Evolutionary conservation across 2,888 invertebrate genomes (phyloP), one percentile per base, ranked within the genome.

Genomic region (Doris montereyensis): DNA sequence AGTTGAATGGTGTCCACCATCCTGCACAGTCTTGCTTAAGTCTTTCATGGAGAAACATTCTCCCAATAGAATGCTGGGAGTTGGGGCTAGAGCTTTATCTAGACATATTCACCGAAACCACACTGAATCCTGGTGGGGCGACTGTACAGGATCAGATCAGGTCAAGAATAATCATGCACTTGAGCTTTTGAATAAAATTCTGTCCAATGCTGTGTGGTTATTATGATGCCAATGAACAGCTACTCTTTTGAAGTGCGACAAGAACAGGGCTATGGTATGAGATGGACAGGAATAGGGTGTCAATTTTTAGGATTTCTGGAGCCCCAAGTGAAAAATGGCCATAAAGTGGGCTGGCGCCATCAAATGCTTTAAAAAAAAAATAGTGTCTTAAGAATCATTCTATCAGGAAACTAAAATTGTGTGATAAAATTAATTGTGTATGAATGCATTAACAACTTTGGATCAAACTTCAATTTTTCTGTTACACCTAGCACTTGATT

Each of bases 221-320:
- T 91, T 81, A 86, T 87, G 85, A 76, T 91, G 68, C 89, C 89
- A 0, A 90, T 90, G 85, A 84, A 88, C 86, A 62, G 74, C 0
- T 78, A 71, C 62, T 77, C 77, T 30, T 73, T 80, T 77, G 80
- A 80, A 28, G 77, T 73, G 5, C 62, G 80, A 32, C 77, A 80
- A 17, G 73, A 76, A 78, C 73, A 78, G 26, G 90, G 90, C 2
- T 91, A 91, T 85, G 91, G 91, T n/a, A 87, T 86, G 1, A 77
- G 91, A 60, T 91, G 90, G 90, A 86, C 87, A 13, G 85, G 86
- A 26, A 89, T 90, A 83, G 90, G 89, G 0, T 81, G 79, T 30
- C 85, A 84, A 52, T 91, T 91, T 82, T 81, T 90, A 24, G 91
- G 91, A 8, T 91, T 91, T 81, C 84, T 91, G 67, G 91, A 91